phyloP scores from a whole-genome alignment of 2,888 invertebrate genomes.

The Metacarcinus magister region DNA sequence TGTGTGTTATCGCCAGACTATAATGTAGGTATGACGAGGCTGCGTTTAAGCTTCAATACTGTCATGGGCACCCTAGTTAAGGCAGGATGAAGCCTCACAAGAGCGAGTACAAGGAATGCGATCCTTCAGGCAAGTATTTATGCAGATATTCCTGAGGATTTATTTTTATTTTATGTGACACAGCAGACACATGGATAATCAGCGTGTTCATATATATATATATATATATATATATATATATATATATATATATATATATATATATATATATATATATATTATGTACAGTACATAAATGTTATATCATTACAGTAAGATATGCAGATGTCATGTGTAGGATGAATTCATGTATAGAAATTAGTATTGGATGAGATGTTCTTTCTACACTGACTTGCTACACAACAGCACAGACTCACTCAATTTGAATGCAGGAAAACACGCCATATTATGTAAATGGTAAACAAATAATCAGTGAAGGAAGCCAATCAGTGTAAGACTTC shows the following conservation, averaged over 20 bases:
- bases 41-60: background rate
- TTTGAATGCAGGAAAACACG: too few species aligned
- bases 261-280: too few species aligned
- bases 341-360: too few species aligned
- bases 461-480: too few species aligned
- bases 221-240: too few species aligned
- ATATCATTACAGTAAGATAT: too few species aligned
- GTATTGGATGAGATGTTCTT: too few species aligned
- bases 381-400: background rate
- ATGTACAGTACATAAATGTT: too few species aligned
- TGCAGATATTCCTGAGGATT: background rate
- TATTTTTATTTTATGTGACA: background rate
- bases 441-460: too few species aligned
- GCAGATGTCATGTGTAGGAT: too few species aligned
- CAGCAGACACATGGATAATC: background rate
- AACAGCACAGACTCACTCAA: background rate
- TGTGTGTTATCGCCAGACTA: slow-evolving; percentile 23
- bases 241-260: too few species aligned
- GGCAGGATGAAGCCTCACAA: background rate
- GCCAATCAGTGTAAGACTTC: too few species aligned
- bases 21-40: background rate
- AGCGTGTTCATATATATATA: background rate
- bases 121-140: background rate
- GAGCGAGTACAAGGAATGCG: background rate
- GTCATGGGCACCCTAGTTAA: background rate